These are phyloP conservation scores for Pseudopodoces humilis DNA, from an alignment of 2,113 vertebrate species.

Conservation along the genomic window DNA sequence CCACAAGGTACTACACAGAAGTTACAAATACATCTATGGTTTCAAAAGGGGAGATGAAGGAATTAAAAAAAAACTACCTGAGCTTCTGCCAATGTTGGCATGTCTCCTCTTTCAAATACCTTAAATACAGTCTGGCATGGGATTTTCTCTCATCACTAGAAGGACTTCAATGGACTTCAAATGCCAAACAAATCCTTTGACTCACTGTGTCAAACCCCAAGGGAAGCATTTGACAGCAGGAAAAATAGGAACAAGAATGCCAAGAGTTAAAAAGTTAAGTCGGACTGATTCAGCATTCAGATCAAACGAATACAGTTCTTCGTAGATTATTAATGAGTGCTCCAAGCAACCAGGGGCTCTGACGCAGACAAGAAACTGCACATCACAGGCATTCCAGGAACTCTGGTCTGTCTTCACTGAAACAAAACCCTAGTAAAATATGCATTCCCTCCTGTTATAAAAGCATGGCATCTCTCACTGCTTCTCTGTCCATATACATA, in stretches of 20 bases:
- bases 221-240: conserved; percentile 2
- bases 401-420: background rate
- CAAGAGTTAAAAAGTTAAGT: conserved; percentile 42
- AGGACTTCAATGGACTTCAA: background rate
- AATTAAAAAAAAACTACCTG: background rate
- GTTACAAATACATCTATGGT: background rate
- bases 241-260: background rate
- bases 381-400: conserved; percentile 50
- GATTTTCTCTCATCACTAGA: background rate
- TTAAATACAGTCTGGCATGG: conserved; percentile 18
- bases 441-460: background rate
- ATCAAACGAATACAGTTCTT: background rate
- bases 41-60: background rate
- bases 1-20: background rate
- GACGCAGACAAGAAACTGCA: conserved; percentile 29
- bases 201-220: background rate
- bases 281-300: background rate
- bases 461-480: background rate
- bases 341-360: background rate
- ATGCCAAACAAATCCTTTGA: conserved; percentile 16
- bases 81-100: background rate
- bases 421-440: conserved; percentile 10
- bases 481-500: background rate
- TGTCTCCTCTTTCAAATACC: background rate
- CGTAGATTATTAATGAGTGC: conserved; percentile 10